Evolutionary conservation across 2,797 vertebrate species (phyloP).

Genomic region (Callimico goeldii): DNA sequence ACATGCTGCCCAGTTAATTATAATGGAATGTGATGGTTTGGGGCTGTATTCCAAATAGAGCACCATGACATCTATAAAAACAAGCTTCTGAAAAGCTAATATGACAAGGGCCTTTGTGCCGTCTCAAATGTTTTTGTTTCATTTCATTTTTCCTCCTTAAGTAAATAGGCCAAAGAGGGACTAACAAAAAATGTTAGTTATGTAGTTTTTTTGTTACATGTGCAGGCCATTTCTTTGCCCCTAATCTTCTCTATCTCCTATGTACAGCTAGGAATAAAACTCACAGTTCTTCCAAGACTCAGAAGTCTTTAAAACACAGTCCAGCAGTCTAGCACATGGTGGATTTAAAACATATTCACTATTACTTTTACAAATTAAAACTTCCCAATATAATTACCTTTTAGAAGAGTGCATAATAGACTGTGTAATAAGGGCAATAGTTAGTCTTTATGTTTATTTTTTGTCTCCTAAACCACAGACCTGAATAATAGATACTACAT

Average conservation of each 20-base stretch:
- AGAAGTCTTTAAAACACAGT: slow-evolving; percentile 28
- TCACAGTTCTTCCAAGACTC: slow-evolving; percentile 15
- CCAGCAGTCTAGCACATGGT: neutral
- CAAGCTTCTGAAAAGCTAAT: slow-evolving; percentile 44
- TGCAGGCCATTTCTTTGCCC: neutral
- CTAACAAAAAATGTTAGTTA: slow-evolving; percentile 51
- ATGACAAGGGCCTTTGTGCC: slow-evolving; percentile 35
- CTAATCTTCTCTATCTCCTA: neutral
- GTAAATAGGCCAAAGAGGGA: slow-evolving; percentile 38
- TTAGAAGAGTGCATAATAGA: neutral
- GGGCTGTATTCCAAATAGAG: slow-evolving; percentile 53
- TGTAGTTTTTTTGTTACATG: neutral
- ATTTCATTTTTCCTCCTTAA: neutral
- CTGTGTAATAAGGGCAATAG: neutral
- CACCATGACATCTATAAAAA: slow-evolving; percentile 14
- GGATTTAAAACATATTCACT: slow-evolving; percentile 35
- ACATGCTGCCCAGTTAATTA: slow-evolving; percentile 42
- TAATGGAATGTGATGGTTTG: slow-evolving; percentile 45
- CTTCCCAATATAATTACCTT: slow-evolving; percentile 17
- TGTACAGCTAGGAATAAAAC: neutral
- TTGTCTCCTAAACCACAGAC: neutral
- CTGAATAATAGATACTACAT: neutral
- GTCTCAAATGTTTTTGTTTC: slow-evolving; percentile 45
- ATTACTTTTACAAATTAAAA: slow-evolving; percentile 29
- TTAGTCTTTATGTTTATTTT: neutral